These are phyloP conservation scores for Cervus canadensis DNA, from an alignment of 2,113 vertebrate species.

Conservation along the genomic window DNA sequence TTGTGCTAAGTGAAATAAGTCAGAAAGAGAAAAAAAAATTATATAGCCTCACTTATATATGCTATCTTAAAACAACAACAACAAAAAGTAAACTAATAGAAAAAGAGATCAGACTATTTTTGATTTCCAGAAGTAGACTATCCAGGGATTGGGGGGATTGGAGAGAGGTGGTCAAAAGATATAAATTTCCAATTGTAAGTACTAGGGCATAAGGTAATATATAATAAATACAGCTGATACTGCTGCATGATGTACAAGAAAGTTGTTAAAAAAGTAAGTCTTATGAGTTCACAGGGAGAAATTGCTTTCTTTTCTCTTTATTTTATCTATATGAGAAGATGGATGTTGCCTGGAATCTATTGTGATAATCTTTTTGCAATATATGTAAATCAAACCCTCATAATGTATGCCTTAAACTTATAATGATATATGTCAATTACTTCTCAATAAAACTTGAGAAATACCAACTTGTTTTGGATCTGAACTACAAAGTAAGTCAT, in stretches of 20 bases:
- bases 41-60: neutral
- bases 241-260: neutral
- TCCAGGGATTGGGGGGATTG: neutral
- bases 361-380: neutral
- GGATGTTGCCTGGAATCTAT: neutral
- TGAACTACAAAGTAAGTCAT: neutral
- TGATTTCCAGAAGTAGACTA: neutral
- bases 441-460: neutral
- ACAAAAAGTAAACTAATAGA: neutral
- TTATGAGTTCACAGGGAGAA: neutral
- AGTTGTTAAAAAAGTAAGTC: neutral
- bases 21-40: neutral
- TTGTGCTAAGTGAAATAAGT: neutral
- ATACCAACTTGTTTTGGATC: neutral
- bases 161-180: neutral
- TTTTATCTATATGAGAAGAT: neutral
- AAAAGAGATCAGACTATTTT: neutral
- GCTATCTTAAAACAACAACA: neutral
- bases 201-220: neutral
- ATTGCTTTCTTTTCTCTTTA: neutral
- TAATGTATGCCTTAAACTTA: neutral
- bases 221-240: neutral
- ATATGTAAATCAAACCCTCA: neutral
- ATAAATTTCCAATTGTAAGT: neutral
- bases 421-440: neutral